Evolutionary conservation across 2,113 vertebrate genomes (phyloP).

Genomic region (Columbina picui): DNA sequence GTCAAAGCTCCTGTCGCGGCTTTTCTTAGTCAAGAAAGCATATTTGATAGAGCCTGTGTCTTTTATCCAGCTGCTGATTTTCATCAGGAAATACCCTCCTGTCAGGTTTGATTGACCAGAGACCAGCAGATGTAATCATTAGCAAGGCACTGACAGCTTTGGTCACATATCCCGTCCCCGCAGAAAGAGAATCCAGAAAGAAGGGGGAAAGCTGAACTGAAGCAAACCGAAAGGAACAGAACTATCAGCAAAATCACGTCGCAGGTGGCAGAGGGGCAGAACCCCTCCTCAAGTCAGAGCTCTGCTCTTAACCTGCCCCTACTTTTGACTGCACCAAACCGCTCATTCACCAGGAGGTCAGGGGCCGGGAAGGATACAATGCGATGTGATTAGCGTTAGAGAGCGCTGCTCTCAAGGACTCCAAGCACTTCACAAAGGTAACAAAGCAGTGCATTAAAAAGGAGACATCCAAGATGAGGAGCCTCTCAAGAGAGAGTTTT

Average conservation of each 20-base stretch:
- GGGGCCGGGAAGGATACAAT: neutral
- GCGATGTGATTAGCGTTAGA: neutral
- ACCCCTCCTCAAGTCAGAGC: neutral
- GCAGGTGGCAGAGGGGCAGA: neutral
- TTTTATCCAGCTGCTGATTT: neutral
- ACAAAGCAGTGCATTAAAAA: neutral
- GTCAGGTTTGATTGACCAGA: conserved; percentile 25
- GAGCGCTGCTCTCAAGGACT: neutral
- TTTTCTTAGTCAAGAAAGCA: conserved; percentile 9
- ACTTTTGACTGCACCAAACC: neutral
- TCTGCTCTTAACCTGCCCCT: neutral
- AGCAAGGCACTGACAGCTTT: neutral
- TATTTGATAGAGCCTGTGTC: neutral
- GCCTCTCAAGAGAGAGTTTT: neutral
- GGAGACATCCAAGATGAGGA: neutral
- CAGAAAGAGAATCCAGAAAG: neutral
- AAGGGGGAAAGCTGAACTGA: neutral
- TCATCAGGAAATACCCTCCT: conserved; percentile 14
- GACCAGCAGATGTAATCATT: neutral
- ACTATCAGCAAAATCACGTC: neutral
- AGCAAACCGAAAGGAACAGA: neutral
- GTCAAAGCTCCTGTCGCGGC: conserved; percentile 1
- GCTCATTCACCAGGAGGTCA: neutral
- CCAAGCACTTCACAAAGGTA: neutral
- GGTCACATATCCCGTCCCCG: neutral